These are phyloP conservation scores for Schizopygopsis malacanthus DNA, from an alignment of 2,797 vertebrate genomes.

Conservation along the genomic window DNA sequence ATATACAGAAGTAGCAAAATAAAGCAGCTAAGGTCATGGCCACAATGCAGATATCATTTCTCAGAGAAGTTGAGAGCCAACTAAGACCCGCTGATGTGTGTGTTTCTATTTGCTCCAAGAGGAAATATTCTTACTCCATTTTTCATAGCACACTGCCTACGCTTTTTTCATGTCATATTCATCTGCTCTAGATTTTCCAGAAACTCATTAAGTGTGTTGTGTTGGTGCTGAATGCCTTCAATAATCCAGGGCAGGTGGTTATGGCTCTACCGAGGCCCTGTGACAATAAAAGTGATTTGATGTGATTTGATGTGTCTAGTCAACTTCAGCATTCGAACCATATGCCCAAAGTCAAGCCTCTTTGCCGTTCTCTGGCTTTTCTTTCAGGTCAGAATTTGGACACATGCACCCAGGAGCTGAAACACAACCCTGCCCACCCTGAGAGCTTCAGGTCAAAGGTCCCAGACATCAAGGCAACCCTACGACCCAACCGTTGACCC, in stretches of 20 bases:
- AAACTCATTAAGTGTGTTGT: constrained; percentile 69
- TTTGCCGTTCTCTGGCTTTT: constrained; percentile 62
- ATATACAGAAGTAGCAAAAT: constrained; percentile 32
- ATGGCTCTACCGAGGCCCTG: constrained; percentile 23
- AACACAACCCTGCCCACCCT: constrained; percentile 69
- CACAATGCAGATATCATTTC: constrained; percentile 44
- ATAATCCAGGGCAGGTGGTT: constrained; percentile 50
- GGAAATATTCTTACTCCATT: constrained; percentile 44
- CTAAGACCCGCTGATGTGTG: constrained; percentile 44
- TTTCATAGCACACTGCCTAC: constrained; percentile 51
- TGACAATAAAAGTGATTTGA: too few relatives aligned
- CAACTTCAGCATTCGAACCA: constrained; percentile 30
- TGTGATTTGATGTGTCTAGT: constrained; percentile 5
- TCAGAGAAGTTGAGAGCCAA: constrained; percentile 22
- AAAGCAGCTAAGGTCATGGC: constrained; percentile 34
- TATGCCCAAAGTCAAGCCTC: constrained; percentile 62
- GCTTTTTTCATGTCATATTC: constrained; percentile 50
- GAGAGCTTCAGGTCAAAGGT: constrained; percentile 70
- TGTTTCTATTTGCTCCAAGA: constrained; percentile 49
- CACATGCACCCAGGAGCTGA: constrained; percentile 74
- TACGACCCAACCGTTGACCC: constrained; percentile 69
- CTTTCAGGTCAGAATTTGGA: constrained; percentile 73
- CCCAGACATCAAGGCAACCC: constrained; percentile 69
- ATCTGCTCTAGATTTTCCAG: constrained; percentile 55
- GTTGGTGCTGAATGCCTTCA: constrained; percentile 60